Conservation (phyloP, 2,113 vertebrate genomes). For the Pterocles gutturalis region DNA sequence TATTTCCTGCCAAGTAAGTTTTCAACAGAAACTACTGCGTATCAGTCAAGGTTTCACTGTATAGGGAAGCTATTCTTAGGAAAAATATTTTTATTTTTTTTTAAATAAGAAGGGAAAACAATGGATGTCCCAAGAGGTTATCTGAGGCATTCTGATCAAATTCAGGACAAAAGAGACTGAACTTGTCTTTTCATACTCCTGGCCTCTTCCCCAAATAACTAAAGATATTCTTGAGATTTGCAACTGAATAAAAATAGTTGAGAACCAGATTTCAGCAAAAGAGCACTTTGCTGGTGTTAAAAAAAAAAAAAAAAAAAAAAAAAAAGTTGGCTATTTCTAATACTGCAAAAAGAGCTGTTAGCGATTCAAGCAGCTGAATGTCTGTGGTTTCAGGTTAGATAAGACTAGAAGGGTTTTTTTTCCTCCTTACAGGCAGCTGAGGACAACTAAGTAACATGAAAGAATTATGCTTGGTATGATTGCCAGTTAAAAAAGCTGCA, state of each 20-base stretch:
- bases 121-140: not conserved
- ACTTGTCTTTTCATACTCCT: not conserved
- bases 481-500: not conserved
- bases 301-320: not conserved
- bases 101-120: not conserved
- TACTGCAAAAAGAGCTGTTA: not conserved
- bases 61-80: not conserved
- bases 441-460: not conserved
- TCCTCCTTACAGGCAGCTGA: not conserved
- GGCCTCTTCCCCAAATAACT: not conserved
- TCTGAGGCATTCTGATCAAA: not conserved
- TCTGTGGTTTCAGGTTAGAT: not conserved
- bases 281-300: not conserved
- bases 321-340: not conserved
- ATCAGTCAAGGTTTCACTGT: conserved; percentile 20
- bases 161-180: not conserved
- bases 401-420: not conserved
- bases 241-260: not conserved
- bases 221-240: not conserved
- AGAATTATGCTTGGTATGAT: not conserved
- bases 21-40: conserved; percentile 31
- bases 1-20: conserved; percentile 48
- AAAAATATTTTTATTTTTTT: not conserved
- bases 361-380: not conserved
- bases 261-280: not conserved